Base-by-base conservation (phyloP, 2,113 vertebrate species). In the Gasterosteus aculeatus region DNA sequence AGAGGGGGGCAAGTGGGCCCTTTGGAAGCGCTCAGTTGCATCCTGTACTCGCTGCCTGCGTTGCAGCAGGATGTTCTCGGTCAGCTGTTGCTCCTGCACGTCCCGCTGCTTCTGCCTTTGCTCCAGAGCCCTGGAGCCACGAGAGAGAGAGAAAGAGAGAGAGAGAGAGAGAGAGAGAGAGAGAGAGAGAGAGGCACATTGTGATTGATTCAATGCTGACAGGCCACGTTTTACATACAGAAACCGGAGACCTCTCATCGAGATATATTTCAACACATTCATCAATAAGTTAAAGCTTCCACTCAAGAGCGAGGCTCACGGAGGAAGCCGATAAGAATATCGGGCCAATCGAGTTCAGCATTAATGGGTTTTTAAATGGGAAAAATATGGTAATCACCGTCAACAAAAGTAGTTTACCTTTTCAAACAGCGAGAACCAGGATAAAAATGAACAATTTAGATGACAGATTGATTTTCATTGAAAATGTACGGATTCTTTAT, bases 11-110 rank as follows among this genome's bases (percentile, higher is more conserved):
- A 95, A 75, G 77, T 96, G 95, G 51, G 92, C 94, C 87, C 90
- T 95, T 59, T 94, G 97, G 81, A 97, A 98, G 66, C 94, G 96
- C 77, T 96, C 95, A 22, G 97, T 98, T n/a, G 93, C 96, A 72
- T 98, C 95, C 86, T 95, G 95, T 60, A 96, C 82, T 74, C 91
- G 95, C 49, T 94, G 93, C 64, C 93, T 96, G 75, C 97, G 95
- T 79, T 97, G 94, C 66, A 95, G 94, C 29, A 99, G 93, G 84
- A 97, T 90, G 53, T 92, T 91, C 58, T 98, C 94, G 83, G 96
- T 93, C 72, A 94, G 87, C 73, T 75, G 94, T 75, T 95, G 77
- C 79, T 98, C 96, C 89, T 93, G 95, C 80, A 94, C 88, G 77
- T 96, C 94, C 88, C 94, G 90, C 83, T 94, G 93, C 78, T 89